Conservation (phyloP, 2,113 vertebrate genomes). For the Gopherus evgoodei region DNA sequence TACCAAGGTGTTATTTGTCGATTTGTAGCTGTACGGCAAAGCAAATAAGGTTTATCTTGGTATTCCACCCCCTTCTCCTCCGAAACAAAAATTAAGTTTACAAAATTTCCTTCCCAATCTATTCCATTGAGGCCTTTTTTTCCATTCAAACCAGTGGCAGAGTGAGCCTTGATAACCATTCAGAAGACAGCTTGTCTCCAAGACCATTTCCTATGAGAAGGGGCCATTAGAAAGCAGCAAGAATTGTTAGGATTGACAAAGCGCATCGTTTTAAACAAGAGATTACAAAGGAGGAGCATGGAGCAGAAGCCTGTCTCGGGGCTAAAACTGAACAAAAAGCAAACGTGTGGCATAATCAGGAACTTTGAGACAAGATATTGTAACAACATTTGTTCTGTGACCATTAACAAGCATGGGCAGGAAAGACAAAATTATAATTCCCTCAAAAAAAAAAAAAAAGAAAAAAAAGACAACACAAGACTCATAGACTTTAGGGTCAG, state of each 20-base stretch:
- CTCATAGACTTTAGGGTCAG: neutral
- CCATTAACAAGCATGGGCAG: constrained; percentile 11
- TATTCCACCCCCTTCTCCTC: neutral
- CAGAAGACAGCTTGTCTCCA: neutral
- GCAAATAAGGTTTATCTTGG: neutral
- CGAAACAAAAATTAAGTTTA: neutral
- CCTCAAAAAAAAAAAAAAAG: neutral
- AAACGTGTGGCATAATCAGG: neutral
- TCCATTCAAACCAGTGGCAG: accelerated
- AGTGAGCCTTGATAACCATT: neutral
- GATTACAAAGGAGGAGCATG: neutral
- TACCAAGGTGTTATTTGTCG: neutral
- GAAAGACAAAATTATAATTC: neutral
- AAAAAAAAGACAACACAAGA: too few relatives aligned
- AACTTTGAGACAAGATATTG: constrained; percentile 8
- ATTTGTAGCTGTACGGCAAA: neutral
- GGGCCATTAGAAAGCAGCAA: neutral
- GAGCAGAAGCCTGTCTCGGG: neutral
- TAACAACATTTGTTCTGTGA: neutral
- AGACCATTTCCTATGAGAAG: neutral
- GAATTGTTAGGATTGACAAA: constrained; percentile 9
- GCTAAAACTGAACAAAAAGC: constrained; percentile 8
- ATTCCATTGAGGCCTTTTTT: neutral
- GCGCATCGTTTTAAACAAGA: neutral
- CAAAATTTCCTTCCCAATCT: neutral